Evolutionary conservation across 2,113 vertebrate species (phyloP).

Genomic region (Lichenostomus cassidix): DNA sequence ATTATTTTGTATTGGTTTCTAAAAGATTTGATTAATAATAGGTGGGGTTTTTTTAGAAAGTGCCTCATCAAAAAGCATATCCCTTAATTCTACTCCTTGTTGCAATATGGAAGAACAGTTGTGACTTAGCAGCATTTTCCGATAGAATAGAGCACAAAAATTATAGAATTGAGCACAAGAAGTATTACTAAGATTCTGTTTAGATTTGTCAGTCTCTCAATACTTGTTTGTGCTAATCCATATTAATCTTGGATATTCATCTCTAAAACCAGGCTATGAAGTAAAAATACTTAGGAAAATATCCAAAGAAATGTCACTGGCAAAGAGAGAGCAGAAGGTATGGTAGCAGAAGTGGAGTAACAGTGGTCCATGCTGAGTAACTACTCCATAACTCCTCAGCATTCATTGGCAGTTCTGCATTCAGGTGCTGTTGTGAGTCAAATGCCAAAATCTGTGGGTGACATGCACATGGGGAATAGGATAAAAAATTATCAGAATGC

Average conservation of each 20-base stretch:
- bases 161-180: neutral
- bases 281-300: neutral
- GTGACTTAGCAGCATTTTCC: neutral
- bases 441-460: neutral
- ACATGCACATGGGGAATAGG: neutral
- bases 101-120: neutral
- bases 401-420: neutral
- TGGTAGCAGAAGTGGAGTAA: neutral
- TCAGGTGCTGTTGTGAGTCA: rapidly evolving
- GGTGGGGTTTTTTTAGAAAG: neutral
- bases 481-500: neutral
- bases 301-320: neutral
- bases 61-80: neutral
- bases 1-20: neutral
- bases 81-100: neutral
- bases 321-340: neutral
- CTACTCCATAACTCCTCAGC: neutral
- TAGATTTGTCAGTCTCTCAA: neutral
- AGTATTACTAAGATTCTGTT: neutral
- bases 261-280: neutral
- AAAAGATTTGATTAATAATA: neutral
- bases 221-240: neutral
- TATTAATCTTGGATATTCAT: neutral
- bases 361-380: neutral
- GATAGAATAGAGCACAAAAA: neutral